Percentiles rank a stretch among this genome's conserved stretches.
phyloP scores from a whole-genome alignment of 2,113 vertebrate species.

The Passerina amoena region DNA sequence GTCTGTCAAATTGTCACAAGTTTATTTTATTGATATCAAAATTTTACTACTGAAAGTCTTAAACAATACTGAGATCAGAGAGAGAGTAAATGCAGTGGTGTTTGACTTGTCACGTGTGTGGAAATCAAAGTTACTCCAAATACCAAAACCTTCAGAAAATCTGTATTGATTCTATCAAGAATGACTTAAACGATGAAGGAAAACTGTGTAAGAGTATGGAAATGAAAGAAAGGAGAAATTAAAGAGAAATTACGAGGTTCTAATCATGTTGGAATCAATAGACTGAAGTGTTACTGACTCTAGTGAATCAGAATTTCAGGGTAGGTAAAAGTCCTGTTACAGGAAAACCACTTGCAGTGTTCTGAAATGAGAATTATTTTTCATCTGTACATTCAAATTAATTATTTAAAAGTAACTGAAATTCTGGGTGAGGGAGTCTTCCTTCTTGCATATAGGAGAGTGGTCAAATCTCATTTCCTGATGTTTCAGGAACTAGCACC shows the following conservation, averaged over 20 bases:
- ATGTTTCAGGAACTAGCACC: neutral
- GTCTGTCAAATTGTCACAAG: neutral
- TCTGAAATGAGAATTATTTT: neutral
- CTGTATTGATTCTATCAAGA: neutral
- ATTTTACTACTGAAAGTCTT: neutral
- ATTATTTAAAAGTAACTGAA: neutral
- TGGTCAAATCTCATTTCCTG: neutral
- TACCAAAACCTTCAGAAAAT: neutral
- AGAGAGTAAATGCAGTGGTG: neutral
- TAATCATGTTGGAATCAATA: neutral
- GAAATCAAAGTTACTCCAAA: neutral
- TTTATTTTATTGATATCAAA: neutral
- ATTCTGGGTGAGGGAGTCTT: neutral
- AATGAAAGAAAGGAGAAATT: neutral
- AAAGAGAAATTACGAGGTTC: neutral
- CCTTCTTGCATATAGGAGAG: neutral
- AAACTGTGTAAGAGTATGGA: neutral
- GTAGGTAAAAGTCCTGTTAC: neutral
- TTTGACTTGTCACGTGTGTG: neutral
- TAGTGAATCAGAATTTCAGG: neutral
- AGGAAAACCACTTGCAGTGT: neutral
- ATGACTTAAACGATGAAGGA: neutral
- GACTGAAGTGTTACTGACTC: neutral
- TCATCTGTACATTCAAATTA: neutral
- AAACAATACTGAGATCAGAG: neutral